Conservation (phyloP, 1,140 invertebrate genomes). For the Euschistus heros region DNA sequence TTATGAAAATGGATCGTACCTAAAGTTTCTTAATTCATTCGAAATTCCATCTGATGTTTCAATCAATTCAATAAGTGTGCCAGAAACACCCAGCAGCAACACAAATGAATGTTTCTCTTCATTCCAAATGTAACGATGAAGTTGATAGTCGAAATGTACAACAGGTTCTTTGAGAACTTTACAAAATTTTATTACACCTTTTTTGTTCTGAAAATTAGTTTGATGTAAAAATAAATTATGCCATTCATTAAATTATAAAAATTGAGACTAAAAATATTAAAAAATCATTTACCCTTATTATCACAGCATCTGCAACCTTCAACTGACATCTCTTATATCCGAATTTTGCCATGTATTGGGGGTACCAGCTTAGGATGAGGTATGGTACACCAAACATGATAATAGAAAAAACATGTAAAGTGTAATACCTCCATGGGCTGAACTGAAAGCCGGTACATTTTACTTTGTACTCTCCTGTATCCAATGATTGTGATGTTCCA, state of each 20-base stretch:
- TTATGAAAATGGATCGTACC: not conserved
- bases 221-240: not conserved
- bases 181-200: conserved; percentile 17
- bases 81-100: conserved; percentile 16
- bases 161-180: conserved; percentile 19
- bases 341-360: conserved; percentile 50
- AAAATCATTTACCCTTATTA: conserved; percentile 52
- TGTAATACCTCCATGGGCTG: conserved; percentile 1
- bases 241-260: conserved; percentile 14
- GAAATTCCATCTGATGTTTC: conserved; percentile 14
- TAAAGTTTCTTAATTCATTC: conserved; percentile 1
- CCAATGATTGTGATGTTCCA: conserved; percentile 21
- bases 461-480: conserved; percentile 20
- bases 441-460: conserved; percentile 18
- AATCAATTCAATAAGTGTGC: conserved; percentile 15
- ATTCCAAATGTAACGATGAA: conserved; percentile 20
- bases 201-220: conserved; percentile 20
- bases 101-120: conserved; percentile 5
- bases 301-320: conserved; percentile 55
- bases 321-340: conserved; percentile 52
- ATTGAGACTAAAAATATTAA: conserved; percentile 6
- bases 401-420: conserved; percentile 16
- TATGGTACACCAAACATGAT: conserved; percentile 21
- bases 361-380: conserved; percentile 77
- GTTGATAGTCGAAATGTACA: conserved; percentile 22